Conservation (phyloP, 30 jellyfish, hydroid and myxozoan genomes). For the Catostylus mosaicus region DNA sequence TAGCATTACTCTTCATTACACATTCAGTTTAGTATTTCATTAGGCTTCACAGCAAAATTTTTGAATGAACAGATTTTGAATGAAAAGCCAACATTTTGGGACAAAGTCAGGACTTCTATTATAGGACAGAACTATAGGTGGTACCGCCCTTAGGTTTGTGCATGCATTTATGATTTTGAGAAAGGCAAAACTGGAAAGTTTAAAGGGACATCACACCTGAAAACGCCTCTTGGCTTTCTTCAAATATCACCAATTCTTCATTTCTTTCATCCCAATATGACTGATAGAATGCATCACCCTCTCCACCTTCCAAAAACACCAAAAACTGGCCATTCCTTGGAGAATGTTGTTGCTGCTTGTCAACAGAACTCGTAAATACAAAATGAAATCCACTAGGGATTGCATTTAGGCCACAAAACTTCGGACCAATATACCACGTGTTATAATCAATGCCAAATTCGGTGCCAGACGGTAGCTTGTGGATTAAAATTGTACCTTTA, state of each 20-base stretch:
- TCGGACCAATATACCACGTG: constrained; percentile 88
- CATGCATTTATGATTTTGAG: too few relatives aligned
- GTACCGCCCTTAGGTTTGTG: too few relatives aligned
- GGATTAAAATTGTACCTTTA: constrained; percentile 30
- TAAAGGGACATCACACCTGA: too few relatives aligned
- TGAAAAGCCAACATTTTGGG: too few relatives aligned
- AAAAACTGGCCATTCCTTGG: constrained; percentile 85
- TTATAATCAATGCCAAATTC: constrained; percentile 95
- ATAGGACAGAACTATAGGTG: too few relatives aligned
- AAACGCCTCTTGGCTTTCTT: neutral
- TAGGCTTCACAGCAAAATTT: too few relatives aligned
- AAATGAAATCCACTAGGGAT: constrained; percentile 94
- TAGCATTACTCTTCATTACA: too few relatives aligned
- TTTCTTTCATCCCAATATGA: constrained; percentile 46
- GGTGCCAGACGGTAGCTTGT: constrained; percentile 74
- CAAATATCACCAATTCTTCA: constrained; percentile 24
- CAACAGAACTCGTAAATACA: constrained; percentile 70
- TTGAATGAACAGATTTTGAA: too few relatives aligned
- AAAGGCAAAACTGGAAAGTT: too few relatives aligned
- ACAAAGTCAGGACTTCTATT: too few relatives aligned
- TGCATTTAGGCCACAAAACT: constrained; percentile 71
- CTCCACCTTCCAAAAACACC: constrained; percentile 4
- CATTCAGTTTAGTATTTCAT: too few relatives aligned
- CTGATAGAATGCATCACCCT: neutral
- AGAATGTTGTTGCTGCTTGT: constrained; percentile 52